Base-by-base conservation (phyloP, 2,797 vertebrate genomes). In the Potorous gilbertii region DNA sequence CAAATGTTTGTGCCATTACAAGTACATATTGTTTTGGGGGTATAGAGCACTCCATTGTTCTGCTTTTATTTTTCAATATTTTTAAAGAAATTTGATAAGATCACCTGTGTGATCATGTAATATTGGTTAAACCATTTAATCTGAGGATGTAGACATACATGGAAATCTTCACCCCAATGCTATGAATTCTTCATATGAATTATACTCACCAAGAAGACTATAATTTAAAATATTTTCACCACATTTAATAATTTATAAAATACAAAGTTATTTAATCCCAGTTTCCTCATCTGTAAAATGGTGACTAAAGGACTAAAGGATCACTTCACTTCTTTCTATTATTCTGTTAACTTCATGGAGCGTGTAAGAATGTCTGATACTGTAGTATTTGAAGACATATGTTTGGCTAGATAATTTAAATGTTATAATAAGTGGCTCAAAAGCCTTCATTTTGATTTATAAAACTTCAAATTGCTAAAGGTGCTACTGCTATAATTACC, bases 181-280 rank as follows among this genome's bases (percentile, higher is more conserved):
- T 14, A 6, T 90, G 93, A 94, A 34, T 91, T 56, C 55, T 94
- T 57, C 81, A 90, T 5, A 62, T 54, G 27, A 90, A 57, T 50
- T 90, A 13, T 14, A 74, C 59, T 94, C 50, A 90, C 52, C 29
- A 95, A 92, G 91, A 92, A 62, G 92, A 52, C 81, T 94, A 91
- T 1, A 90, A 91, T 92, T 92, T 74, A 93, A 94, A 93, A 29
- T 74, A 92, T 93, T 97, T 94, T 18, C 66, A 81, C 34, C 29
- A 81, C 74, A 92, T 87, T 96, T 90, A 92, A 74, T 90, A 93
- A 92, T 94, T 91, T 95, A 16, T 56, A 87, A 94, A 96, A 93
- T 31, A 91, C 93, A 96, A 46, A 59, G 66, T 29, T 40, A 94
- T 54, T 90, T 34, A 54, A 89, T 31, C 55, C 92, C 90, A 94